These are phyloP conservation scores for Suillia variegata DNA, from an alignment of 2,888 invertebrate genomes.

Conservation along the genomic window DNA sequence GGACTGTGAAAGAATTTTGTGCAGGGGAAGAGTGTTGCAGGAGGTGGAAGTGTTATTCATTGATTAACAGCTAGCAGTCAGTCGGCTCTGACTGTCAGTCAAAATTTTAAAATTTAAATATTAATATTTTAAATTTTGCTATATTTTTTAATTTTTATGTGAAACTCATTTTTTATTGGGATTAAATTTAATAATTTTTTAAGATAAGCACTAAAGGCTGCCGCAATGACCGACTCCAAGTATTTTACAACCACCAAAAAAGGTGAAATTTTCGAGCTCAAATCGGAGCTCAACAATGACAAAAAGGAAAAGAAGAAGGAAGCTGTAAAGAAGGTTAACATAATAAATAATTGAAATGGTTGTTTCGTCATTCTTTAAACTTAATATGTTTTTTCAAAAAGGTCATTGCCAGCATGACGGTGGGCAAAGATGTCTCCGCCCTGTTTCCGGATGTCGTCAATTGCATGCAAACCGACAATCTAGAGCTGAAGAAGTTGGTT, in stretches of 20 bases:
- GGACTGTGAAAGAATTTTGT: no score
- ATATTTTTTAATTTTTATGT: no score
- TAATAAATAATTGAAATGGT: neutral
- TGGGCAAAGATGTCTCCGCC: constrained; percentile 98
- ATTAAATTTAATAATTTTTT: no score
- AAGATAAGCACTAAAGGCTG: neutral
- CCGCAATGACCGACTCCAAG: constrained; percentile 95
- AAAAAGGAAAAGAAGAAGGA: constrained; percentile 99
- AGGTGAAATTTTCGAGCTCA: constrained; percentile 99
- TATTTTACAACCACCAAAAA: constrained; percentile 99
- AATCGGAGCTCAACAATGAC: constrained; percentile 98
- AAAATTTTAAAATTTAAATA: no score
- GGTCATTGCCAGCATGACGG: constrained; percentile 99
- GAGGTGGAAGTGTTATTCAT: no score
- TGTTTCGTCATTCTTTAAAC: neutral
- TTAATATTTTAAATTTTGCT: no score
- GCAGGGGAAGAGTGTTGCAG: no score
- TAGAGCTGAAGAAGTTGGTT: constrained; percentile 97
- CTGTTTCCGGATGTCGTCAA: constrained; percentile 99
- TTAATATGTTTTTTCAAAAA: constrained; percentile 58
- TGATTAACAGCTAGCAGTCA: no score
- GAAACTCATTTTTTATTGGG: no score
- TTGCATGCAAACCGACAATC: constrained; percentile 99
- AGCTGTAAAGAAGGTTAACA: constrained; percentile 94
- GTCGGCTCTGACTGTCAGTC: no score